Base-by-base conservation (phyloP, 2,888 invertebrate species). In the Dasysyrphus tricinctus region DNA sequence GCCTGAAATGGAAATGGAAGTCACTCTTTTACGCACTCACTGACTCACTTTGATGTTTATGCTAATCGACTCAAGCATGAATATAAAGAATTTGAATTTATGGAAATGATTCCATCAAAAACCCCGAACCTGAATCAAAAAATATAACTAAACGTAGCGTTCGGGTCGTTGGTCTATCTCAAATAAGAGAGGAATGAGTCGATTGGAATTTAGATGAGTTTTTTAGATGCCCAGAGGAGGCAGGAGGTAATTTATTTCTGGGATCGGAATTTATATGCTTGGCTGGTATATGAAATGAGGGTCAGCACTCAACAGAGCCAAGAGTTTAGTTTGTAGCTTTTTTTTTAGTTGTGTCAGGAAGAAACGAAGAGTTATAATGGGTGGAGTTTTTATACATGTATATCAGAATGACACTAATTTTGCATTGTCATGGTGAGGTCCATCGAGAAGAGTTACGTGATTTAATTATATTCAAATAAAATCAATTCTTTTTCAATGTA, bases 121-220 rank as follows among this genome's bases (percentile, higher is more conserved):
- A n/a, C n/a, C 9, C 39, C 14, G 44, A 79, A 79, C 63, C 54
- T 47, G 56, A 24, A 24, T 24, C 24, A 39, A 14, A 57, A 56
- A 73, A 72, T 67, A 69, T 37, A 61, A 24, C 42, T 61, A 24
- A 5, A 49, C 14, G 37, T 24, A 24, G 24, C 24, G 24, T 24
- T 67, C 14, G 24, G 47, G 32, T 34, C 14, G 29, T 7, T 14
- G 3, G 8, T 54, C 24, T 51, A 12, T 24, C 54, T 54, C 9
- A 32, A 16, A 44, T 5, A 65, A 6, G 61, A 6, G 61, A 72
- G 44, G 63, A 78, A 47, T 65, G 67, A 54, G 54, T 34, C 49
- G 80, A 74, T 80, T 80, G 80, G 80, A 80, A 80, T 80, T 80
- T 80, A 73, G 80, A 80, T 74, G 80, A 74, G 67, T 74, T 65